Percentiles rank a stretch among this genome's conserved stretches.
phyloP scores from a whole-genome alignment of 2,888 invertebrate genomes.

The Cephus rjabovi region DNA sequence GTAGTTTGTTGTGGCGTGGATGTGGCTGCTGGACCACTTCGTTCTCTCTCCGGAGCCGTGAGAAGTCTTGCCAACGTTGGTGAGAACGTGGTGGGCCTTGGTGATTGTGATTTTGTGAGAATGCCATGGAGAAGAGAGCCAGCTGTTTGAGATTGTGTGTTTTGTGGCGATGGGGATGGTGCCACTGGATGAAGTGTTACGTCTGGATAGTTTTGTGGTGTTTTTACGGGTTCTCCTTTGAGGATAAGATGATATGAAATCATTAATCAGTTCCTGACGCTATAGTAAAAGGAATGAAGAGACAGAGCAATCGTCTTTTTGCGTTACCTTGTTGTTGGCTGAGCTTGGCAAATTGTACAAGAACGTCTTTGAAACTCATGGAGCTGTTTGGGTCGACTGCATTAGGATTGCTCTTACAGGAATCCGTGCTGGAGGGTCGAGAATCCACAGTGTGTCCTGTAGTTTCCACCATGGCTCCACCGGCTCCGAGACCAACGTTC shows the following conservation, averaged over 20 bases:
- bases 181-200: slow-evolving; percentile 82
- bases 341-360: slow-evolving; percentile 79
- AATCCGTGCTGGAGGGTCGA: slow-evolving; percentile 69
- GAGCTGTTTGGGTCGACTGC: slow-evolving; percentile 57
- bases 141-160: slow-evolving; percentile 68
- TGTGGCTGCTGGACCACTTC: slow-evolving; percentile 50
- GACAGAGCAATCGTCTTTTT: not conserved
- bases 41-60: slow-evolving; percentile 73
- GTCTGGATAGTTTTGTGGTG: slow-evolving; percentile 81
- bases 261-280: slow-evolving; percentile 49
- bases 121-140: slow-evolving; percentile 82
- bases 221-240: slow-evolving; percentile 61
- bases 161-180: slow-evolving; percentile 60
- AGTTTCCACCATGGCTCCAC: slow-evolving; percentile 62
- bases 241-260: not conserved
- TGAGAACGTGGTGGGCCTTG: slow-evolving; percentile 77
- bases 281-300: not conserved
- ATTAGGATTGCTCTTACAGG: slow-evolving; percentile 68
- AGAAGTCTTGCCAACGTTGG: slow-evolving; percentile 84
- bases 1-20: slow-evolving; percentile 47
- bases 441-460: slow-evolving; percentile 61
- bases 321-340: slow-evolving; percentile 65
- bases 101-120: slow-evolving; percentile 73
- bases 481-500: slow-evolving; percentile 60
- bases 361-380: slow-evolving; percentile 79